phyloP scores from a whole-genome alignment of 2,797 vertebrate species.

The Lepilemur ruficaudatus region DNA sequence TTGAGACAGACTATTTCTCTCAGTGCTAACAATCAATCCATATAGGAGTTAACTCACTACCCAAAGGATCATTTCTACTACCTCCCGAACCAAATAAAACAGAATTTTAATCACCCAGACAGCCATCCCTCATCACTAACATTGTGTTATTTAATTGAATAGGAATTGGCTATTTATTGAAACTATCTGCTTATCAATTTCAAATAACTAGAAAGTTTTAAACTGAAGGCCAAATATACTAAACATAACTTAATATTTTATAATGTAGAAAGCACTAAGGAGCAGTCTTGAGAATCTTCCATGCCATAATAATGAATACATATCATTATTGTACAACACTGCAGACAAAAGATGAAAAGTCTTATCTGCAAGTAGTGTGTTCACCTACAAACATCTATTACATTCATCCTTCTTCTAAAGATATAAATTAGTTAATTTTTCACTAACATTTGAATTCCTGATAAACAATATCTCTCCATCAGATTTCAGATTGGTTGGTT shows the following conservation, averaged over 20 bases:
- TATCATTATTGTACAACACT: background rate
- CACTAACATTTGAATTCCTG: background rate
- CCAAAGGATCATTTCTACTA: background rate
- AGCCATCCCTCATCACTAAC: background rate
- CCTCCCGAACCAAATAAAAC: background rate
- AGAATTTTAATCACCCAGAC: background rate
- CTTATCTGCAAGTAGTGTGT: background rate
- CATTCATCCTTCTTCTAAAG: background rate
- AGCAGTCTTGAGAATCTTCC: background rate
- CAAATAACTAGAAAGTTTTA: background rate
- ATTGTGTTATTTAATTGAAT: background rate
- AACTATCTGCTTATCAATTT: background rate
- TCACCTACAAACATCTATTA: background rate
- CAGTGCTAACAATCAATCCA: background rate
- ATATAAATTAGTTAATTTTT: background rate
- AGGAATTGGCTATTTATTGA: background rate
- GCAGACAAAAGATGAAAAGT: background rate
- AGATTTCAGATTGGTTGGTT: background rate
- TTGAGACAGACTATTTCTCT: background rate
- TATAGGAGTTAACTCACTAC: background rate
- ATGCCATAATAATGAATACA: background rate
- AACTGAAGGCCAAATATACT: background rate
- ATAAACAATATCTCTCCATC: background rate
- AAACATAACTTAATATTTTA: slow-evolving; percentile 3
- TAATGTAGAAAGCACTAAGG: background rate